Evolutionary conservation across 2,797 vertebrate genomes (phyloP).

Genomic region (Meda fulgida): DNA sequence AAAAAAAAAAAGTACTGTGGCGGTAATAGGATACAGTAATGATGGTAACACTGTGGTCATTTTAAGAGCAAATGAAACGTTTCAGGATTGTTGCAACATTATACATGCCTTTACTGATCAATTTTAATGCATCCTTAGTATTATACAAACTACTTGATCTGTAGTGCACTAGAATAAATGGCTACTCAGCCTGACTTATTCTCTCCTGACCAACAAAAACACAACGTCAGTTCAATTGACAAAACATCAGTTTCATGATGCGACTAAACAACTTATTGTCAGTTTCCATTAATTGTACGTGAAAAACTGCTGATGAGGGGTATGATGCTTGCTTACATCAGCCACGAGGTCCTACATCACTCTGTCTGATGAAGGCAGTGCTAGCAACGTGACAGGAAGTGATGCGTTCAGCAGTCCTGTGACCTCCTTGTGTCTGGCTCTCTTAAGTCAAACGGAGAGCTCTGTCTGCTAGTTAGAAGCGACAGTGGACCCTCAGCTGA

Average conservation of each 20-base stretch:
- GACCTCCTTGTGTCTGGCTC: slow-evolving; percentile 43
- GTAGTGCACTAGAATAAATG: background rate
- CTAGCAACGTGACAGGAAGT: slow-evolving; percentile 35
- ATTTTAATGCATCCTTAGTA: background rate
- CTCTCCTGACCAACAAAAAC: background rate
- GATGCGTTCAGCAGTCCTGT: slow-evolving; percentile 26
- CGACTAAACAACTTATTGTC: slow-evolving; percentile 7
- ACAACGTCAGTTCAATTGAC: background rate
- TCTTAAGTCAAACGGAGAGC: slow-evolving; percentile 66
- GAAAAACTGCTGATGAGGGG: slow-evolving; percentile 26
- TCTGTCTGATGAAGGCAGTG: slow-evolving; percentile 25
- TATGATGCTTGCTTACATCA: slow-evolving; percentile 40
- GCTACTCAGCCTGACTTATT: background rate
- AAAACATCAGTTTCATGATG: background rate
- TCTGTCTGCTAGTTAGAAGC: background rate
- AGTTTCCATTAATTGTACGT: background rate
- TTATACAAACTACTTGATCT: background rate
- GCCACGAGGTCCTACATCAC: slow-evolving; percentile 9
- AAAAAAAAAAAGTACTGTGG: background rate
- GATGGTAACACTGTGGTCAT: background rate
- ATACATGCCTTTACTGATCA: background rate
- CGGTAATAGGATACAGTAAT: background rate
- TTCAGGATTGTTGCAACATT: background rate
- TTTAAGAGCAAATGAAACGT: background rate
- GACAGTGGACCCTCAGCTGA: slow-evolving; percentile 17